These are phyloP conservation scores for Caenorhabditis sp. DNA, from an alignment of 2,888 invertebrate species.

Conservation along the genomic window DNA sequence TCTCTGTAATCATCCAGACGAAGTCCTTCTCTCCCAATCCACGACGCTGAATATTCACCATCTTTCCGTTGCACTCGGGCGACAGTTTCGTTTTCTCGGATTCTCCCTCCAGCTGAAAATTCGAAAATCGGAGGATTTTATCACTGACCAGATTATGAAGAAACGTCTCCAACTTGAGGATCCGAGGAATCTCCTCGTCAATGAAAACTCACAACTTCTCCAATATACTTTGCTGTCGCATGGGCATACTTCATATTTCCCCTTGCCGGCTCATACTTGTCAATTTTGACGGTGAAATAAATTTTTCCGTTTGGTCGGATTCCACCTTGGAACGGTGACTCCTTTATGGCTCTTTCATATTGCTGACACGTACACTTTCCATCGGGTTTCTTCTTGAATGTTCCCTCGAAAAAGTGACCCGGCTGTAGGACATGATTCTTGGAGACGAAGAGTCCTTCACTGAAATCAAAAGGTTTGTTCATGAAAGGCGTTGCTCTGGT, in stretches of 20 bases:
- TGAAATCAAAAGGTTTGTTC: slow-evolving; percentile 31
- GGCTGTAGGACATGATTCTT: background rate
- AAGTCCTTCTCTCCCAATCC: slow-evolving; percentile 25
- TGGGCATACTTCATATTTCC: slow-evolving; percentile 8
- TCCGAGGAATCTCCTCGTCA: background rate
- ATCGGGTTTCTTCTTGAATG: slow-evolving; percentile 24
- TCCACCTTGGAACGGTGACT: slow-evolving; percentile 5
- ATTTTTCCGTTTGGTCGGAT: background rate
- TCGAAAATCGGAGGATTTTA: background rate
- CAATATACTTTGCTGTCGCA: slow-evolving; percentile 14
- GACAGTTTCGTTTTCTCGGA: slow-evolving; percentile 7
- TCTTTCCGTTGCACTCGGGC: slow-evolving; percentile 3
- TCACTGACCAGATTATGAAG: no score
- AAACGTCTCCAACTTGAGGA: no score
- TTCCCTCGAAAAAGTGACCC: slow-evolving; percentile 40
- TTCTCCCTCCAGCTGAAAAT: slow-evolving; percentile 44
- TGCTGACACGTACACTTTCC: slow-evolving; percentile 20
- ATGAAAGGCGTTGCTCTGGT: no score
- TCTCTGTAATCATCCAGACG: slow-evolving; percentile 31
- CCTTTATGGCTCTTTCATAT: background rate
- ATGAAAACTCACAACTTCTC: slow-evolving; percentile 37
- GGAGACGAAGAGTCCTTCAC: slow-evolving; percentile 28
- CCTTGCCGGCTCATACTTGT: slow-evolving; percentile 21
- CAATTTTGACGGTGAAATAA: slow-evolving; percentile 30
- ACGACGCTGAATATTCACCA: slow-evolving; percentile 34